Conservation (phyloP, 2,797 vertebrate species). For the Pipistrellus nathusii region DNA sequence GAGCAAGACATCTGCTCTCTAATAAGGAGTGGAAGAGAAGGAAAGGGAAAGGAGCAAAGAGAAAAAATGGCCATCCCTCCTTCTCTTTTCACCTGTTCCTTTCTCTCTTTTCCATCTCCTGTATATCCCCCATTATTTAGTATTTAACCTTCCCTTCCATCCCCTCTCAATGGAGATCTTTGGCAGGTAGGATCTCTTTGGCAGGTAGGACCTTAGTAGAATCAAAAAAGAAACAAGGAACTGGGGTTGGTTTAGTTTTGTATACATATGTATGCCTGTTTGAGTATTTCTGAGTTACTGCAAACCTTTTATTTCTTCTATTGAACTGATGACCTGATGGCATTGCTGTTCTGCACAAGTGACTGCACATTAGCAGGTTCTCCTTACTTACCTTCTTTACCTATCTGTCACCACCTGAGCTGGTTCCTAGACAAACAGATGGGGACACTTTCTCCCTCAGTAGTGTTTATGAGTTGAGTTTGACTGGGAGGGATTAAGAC, state of each 20-base stretch:
- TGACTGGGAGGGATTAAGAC: not conserved
- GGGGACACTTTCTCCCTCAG: not conserved
- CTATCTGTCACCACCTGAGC: not conserved
- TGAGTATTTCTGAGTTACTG: too few species aligned
- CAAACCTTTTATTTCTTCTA: too few species aligned
- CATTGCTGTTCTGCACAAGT: not conserved
- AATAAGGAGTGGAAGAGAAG: not conserved
- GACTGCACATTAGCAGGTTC: not conserved
- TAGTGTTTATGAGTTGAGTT: not conserved
- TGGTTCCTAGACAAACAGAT: not conserved
- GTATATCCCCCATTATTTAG: too few species aligned
- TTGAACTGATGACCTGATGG: too few species aligned
- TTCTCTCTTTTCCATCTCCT: not conserved
- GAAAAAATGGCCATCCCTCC: not conserved
- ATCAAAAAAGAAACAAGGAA: too few species aligned
- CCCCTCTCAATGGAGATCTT: too few species aligned
- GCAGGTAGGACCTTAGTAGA: too few species aligned
- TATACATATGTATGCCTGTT: too few species aligned
- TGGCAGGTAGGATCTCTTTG: too few species aligned
- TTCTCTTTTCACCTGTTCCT: not conserved
- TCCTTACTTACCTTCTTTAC: not conserved
- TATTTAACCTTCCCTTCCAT: too few species aligned
- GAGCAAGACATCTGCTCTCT: not conserved
- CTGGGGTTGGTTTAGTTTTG: too few species aligned
- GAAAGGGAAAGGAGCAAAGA: not conserved